Conservation (phyloP, 2,113 vertebrate genomes). For the Fulica atra region DNA sequence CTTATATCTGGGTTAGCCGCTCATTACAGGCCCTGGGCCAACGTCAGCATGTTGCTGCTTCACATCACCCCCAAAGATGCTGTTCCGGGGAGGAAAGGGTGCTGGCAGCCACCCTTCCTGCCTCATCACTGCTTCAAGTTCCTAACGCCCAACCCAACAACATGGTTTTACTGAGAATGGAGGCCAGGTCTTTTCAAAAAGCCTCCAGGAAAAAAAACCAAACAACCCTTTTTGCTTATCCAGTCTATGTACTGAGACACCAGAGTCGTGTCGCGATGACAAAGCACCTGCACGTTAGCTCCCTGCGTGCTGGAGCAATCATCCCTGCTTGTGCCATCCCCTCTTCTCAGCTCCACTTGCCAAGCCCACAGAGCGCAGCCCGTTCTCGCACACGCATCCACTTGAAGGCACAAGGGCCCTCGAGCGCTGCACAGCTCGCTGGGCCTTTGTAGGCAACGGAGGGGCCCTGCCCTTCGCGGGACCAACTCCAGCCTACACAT, state of each 20-base stretch:
- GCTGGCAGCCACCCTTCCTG: background rate
- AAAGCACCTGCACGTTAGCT: background rate
- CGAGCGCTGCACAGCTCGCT: background rate
- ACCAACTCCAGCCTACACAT: background rate
- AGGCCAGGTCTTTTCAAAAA: background rate
- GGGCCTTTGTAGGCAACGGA: background rate
- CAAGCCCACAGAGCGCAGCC: background rate
- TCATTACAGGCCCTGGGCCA: conserved; percentile 50
- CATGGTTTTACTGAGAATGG: background rate
- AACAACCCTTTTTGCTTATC: background rate
- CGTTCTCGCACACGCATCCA: background rate
- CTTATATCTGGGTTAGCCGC: conserved; percentile 40
- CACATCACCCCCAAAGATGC: background rate
- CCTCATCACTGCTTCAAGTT: background rate
- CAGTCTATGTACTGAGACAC: background rate
- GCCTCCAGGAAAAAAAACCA: background rate
- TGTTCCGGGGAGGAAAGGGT: background rate
- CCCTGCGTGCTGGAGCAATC: background rate
- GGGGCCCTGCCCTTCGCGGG: background rate
- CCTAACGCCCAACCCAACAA: background rate
- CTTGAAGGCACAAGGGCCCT: conserved; percentile 41
- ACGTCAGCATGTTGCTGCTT: background rate
- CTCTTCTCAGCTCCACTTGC: background rate
- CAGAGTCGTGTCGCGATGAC: background rate
- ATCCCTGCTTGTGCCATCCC: background rate